Evolutionary conservation across 2,888 invertebrate genomes (phyloP).

Genomic region (Cataglyphis rosenhaueri): DNA sequence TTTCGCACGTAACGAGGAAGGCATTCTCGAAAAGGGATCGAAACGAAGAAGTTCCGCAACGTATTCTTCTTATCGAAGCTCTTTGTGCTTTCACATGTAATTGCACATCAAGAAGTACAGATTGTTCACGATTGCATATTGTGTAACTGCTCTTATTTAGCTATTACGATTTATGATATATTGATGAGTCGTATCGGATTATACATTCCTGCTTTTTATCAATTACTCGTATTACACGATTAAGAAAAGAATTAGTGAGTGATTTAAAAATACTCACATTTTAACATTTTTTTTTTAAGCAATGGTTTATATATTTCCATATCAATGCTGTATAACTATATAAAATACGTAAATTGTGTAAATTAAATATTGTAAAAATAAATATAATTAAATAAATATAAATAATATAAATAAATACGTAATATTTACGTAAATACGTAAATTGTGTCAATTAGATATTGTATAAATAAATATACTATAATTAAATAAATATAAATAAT

Average conservation of each 20-base stretch:
- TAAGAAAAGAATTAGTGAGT: background rate
- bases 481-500: too few species aligned
- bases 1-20: conserved; percentile 67
- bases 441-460: too few species aligned
- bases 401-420: too few species aligned
- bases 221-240: background rate
- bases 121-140: background rate
- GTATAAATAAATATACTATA: too few species aligned
- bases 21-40: conserved; percentile 60
- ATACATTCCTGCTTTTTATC: background rate
- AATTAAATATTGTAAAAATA: background rate
- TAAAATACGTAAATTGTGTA: background rate
- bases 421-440: too few species aligned
- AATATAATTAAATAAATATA: too few species aligned
- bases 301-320: background rate
- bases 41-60: conserved; percentile 56
- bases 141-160: background rate
- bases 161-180: background rate
- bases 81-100: conserved; percentile 20
- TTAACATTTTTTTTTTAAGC: background rate
- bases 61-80: conserved; percentile 8
- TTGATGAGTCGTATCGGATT: background rate
- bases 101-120: conserved; percentile 15
- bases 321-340: background rate
- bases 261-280: background rate